A percentile compares a stretch with the other conserved stretches of the same genome.
phyloP scores from a whole-genome alignment of 92 coral and sea anemone species.

The Metridium senile region DNA sequence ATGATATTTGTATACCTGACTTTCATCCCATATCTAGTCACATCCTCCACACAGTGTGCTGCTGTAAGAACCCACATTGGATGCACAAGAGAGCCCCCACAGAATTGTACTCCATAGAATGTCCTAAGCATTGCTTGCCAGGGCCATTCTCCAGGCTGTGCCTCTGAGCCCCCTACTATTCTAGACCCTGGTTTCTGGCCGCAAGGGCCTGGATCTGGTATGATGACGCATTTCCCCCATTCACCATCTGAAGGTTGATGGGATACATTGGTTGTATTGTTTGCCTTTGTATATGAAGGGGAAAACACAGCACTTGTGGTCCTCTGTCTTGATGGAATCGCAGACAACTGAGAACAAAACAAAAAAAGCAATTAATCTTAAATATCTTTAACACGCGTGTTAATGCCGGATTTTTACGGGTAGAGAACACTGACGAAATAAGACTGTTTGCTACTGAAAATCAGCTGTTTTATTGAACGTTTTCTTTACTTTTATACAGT shows the following conservation, averaged over 20 bases:
- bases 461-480: too few relatives aligned
- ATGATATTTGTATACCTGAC: constrained; percentile 30
- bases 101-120: constrained; percentile 42
- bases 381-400: too few relatives aligned
- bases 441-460: too few relatives aligned
- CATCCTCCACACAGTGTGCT: constrained; percentile 33
- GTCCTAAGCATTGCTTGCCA: constrained; percentile 49
- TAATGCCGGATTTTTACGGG: too few relatives aligned
- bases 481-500: too few relatives aligned
- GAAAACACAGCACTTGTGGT: constrained; percentile 31
- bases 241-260: constrained; percentile 25
- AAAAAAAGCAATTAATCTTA: too few relatives aligned
- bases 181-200: constrained; percentile 30
- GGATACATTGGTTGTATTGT: constrained; percentile 16
- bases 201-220: constrained; percentile 16
- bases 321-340: constrained; percentile 9
- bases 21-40: background rate
- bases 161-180: constrained; percentile 51
- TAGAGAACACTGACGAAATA: too few relatives aligned
- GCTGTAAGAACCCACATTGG: constrained; percentile 57
- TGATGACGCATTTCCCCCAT: constrained; percentile 28
- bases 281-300: constrained; percentile 24
- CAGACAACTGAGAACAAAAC: constrained; percentile 10
- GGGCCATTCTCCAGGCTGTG: constrained; percentile 44
- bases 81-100: constrained; percentile 62